phyloP scores from a whole-genome alignment of 2,888 invertebrate genomes.

The Drosophila monieri region DNA sequence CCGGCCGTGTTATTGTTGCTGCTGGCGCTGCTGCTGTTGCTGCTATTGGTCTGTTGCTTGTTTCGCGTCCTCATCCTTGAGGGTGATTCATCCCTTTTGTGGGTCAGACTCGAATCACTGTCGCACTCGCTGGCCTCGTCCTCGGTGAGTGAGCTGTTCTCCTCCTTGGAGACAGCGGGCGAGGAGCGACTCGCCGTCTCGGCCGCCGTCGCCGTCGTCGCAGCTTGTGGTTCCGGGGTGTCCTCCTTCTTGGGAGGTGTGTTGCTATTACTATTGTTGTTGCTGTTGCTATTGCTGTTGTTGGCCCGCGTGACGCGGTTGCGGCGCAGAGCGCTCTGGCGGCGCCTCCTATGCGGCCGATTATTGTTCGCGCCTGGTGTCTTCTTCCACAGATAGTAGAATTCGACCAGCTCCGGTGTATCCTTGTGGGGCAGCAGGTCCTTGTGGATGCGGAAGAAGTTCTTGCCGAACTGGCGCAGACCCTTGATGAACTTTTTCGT shows the following conservation, averaged over 20 bases:
- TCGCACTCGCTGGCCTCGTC: constrained; percentile 98
- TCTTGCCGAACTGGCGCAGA: constrained; percentile 98
- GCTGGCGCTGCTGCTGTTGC: constrained; percentile 57
- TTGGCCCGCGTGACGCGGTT: constrained; percentile 92
- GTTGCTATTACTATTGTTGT: constrained; percentile 83
- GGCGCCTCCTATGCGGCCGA: constrained; percentile 94
- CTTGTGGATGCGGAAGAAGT: constrained; percentile 98
- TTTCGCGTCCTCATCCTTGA: constrained; percentile 95
- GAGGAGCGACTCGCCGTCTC: constrained; percentile 85
- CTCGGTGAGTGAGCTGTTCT: constrained; percentile 92
- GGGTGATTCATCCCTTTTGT: constrained; percentile 90
- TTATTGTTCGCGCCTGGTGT: constrained; percentile 98
- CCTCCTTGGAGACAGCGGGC: constrained; percentile 89
- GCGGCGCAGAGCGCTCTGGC: constrained; percentile 93
- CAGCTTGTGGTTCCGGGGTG: constrained; percentile 86
- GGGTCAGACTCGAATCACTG: constrained; percentile 95
- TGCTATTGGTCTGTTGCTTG: constrained; percentile 89
- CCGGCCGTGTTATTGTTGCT: constrained; percentile 76
- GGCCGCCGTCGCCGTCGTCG: constrained; percentile 83
- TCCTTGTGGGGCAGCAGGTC: constrained; percentile 98
- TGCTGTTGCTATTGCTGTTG: constrained; percentile 87
- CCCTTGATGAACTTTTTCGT: constrained; percentile 99
- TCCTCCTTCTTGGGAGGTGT: constrained; percentile 92
- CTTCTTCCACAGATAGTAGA: constrained; percentile 99
- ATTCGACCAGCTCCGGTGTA: constrained; percentile 98